Conservation (phyloP, 2,113 vertebrate species). For the Petrocephalus microphthalmus region DNA sequence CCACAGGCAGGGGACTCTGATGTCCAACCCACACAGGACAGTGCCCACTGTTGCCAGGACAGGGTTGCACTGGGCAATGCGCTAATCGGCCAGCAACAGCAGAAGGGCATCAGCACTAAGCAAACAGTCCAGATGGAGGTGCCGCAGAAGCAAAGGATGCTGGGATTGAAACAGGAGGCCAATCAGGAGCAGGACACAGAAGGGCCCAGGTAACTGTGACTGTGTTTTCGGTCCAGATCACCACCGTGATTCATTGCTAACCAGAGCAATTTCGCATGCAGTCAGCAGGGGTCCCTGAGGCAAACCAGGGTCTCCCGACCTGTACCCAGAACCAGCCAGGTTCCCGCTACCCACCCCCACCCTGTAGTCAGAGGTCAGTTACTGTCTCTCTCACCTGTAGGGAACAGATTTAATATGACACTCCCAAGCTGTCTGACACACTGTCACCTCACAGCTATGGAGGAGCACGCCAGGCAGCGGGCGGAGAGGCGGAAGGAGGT, state of each 20-base stretch:
- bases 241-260: conserved; percentile 23
- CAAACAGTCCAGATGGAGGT: conserved; percentile 67
- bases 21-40: conserved; percentile 40
- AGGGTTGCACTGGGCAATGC: conserved; percentile 23
- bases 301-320: conserved; percentile 21
- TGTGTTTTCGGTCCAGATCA: neutral
- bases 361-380: conserved; percentile 73
- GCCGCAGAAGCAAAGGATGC: conserved; percentile 53
- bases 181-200: conserved; percentile 10
- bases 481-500: conserved; percentile 68
- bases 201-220: neutral
- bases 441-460: conserved; percentile 70
- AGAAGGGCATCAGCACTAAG: conserved; percentile 53
- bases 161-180: conserved; percentile 51
- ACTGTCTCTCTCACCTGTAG: neutral
- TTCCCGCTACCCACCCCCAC: conserved; percentile 48
- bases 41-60: neutral
- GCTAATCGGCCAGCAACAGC: conserved; percentile 62
- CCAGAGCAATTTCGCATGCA: conserved; percentile 32
- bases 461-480: conserved; percentile 73
- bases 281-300: conserved; percentile 23
- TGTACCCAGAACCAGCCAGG: conserved; percentile 31
- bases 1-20: conserved; percentile 3
- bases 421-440: neutral
- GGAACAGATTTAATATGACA: neutral